phyloP scores from a whole-genome alignment of 2,113 vertebrate genomes.

The Eonycteris spelaea region DNA sequence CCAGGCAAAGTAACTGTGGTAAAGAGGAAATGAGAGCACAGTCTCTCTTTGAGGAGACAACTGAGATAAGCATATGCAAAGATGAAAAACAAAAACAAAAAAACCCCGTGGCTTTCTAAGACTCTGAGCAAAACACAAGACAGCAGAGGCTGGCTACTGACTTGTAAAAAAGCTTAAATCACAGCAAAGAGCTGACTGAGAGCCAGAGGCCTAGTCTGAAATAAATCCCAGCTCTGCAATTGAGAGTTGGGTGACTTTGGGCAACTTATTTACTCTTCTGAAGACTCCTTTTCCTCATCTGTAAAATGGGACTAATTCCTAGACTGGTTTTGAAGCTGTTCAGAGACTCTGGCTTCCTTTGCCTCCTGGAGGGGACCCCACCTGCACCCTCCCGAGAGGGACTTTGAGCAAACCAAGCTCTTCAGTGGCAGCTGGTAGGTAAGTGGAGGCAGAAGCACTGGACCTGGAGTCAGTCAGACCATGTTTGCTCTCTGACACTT shows the following conservation, averaged over 20 bases:
- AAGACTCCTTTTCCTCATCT: neutral
- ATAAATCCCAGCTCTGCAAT: neutral
- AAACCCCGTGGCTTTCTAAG: neutral
- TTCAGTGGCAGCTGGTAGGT: neutral
- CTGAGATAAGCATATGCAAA: neutral
- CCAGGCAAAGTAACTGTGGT: neutral
- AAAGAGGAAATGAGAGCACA: neutral
- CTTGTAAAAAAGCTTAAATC: neutral
- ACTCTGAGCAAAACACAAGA: neutral
- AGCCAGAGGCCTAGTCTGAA: accelerated
- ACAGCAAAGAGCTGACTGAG: neutral
- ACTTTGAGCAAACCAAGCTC: neutral
- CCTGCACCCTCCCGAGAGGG: accelerated
- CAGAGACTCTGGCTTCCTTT: neutral
- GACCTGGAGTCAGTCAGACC: neutral
- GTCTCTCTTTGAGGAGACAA: neutral
- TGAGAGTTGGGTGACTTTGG: neutral
- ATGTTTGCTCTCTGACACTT: neutral
- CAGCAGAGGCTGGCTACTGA: neutral
- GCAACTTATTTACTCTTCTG: neutral
- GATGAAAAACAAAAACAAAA: neutral
- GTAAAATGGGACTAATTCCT: neutral
- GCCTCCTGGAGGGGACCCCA: neutral
- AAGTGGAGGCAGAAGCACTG: neutral
- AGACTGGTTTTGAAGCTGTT: neutral